Evolutionary conservation across 2,888 invertebrate species (phyloP), one percentile per base, ranked within the genome.

Genomic region (Teleiodes luculella): DNA sequence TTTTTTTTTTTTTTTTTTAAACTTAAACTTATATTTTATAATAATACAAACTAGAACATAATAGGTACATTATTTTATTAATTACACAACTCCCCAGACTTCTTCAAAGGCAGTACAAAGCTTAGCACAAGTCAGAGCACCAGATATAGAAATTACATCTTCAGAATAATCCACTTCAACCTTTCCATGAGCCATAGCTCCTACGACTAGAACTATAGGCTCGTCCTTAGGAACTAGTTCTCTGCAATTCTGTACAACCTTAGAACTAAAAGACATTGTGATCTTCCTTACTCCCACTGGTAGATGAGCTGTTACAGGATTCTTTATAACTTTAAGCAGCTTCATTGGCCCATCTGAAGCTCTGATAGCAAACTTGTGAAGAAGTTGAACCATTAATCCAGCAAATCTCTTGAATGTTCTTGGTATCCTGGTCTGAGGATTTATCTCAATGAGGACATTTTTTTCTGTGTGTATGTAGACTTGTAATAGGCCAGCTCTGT

Each of bases 151-250:
- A 72, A 97, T 91, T 0, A 93, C 93, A 60, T 95, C 96, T 89
- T 99, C 98, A 1, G 94, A 92, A 82, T 98, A 99, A 80, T 98
- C 97, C 1, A 90, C 88, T 66, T 93, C 92, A 58, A 99, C 94
- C 83, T 95, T 95, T 53, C 99, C 99, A 85, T 98, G 97, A 0
- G 99, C 99, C 95, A 99, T 98, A 2, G 99, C 98, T 37, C 99
- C 99, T 55, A 99, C 91, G 2, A 98, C 94, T 63, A 99, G 90
- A 0, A 95, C 97, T 55, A 98, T 92, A 0, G 98, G 98, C 60
- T 97, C 95, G 48, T 92, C 91, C 13, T 89, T 84, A 0, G 96
- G 96, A 7, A 97, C 96, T 33, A 98, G 78, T 39, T 97, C 95
- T 55, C 92, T 86, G 52, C 96, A 94, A 65, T 94, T 92, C 47